These are phyloP conservation scores for Adrianichthys oophorus DNA, from an alignment of 2,797 vertebrate genomes.

Conservation along the genomic window DNA sequence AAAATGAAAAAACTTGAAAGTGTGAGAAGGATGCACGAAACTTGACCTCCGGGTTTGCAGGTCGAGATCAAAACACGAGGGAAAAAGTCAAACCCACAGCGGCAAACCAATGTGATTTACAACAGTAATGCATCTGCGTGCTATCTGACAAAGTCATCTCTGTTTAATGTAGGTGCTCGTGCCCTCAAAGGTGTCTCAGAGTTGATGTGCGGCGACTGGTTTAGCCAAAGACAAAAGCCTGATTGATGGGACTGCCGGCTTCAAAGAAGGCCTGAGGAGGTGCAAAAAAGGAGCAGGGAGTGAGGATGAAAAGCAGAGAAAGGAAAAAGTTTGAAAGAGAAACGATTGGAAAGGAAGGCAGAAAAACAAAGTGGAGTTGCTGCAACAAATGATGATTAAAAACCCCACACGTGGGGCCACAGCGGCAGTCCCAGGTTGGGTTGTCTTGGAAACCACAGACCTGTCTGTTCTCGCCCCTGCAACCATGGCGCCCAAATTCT, in stretches of 20 bases:
- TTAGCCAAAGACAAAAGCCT: constrained; percentile 40
- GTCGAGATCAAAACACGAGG: constrained; percentile 12
- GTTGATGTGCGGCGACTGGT: constrained; percentile 38
- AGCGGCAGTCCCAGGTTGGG: background rate
- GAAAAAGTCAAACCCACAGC: background rate
- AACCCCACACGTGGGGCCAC: background rate
- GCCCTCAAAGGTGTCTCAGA: constrained; percentile 46
- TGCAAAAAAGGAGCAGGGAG: constrained; percentile 34
- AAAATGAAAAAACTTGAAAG: constrained; percentile 11
- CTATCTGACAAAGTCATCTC: constrained; percentile 51
- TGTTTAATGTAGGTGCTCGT: constrained; percentile 21
- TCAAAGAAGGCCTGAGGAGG: constrained; percentile 13
- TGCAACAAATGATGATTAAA: constrained; percentile 1
- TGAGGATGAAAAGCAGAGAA: constrained; percentile 34
- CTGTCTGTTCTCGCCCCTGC: background rate
- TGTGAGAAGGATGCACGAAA: constrained; percentile 15
- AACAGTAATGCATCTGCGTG: background rate
- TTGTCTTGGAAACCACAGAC: background rate
- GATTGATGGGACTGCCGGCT: constrained; percentile 59
- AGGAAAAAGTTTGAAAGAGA: constrained; percentile 28
- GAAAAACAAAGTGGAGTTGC: background rate
- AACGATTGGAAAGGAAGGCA: constrained; percentile 12
- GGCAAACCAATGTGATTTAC: too few species aligned
- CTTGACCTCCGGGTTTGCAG: constrained; percentile 1
- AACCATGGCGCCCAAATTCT: constrained; percentile 2